Evolutionary conservation across 2,113 vertebrate species (phyloP), one percentile per base, ranked within the genome.

Genomic region (Chascanopsetta lugubris): DNA sequence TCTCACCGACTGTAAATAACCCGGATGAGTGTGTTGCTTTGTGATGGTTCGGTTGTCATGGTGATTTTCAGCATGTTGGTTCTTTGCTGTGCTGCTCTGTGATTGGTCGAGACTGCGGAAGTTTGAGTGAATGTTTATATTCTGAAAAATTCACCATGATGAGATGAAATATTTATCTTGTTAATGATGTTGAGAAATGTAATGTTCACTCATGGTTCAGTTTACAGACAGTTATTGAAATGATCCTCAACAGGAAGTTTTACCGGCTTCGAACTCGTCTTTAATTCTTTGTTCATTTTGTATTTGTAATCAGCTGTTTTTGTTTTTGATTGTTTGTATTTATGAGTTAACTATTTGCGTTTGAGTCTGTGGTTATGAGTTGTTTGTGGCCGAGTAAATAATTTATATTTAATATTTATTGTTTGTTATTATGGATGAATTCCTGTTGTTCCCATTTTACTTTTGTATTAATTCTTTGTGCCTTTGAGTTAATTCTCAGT

Each of bases 61-160:
- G 75, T 89, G 74, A 77, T 67, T 64, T 32, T 71, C 36, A 69
- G 83, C 80, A 81, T 86, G 79, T 78, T 67, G 56, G 75, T 69
- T 25, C 27, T 46, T 75, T 40, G 45, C 70, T 79, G 68, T 58
- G 70, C 57, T 77, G 59, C 49, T 51, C 25, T 84, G 59, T 61
- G 72, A 75, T 79, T 79, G 77, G 69, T 60, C 6, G 46, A 68
- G 25, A 6, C 42, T 20, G 42, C 47, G 8, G 10, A 15, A n/a
- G n/a, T 55, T 18, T 17, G 8, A 18, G 46, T 66, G 68, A 46
- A 18, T 49, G 68, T 74, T 61, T 67, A 59, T 24, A 40, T 61
- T 56, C 56, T 64, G 67, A 30, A 12, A 3, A 43, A 60, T 50
- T 42, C 53, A 51, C 36, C 26, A 56, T 8, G 8, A 25, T 61